Conservation (phyloP, 1,140 invertebrate species). For the Cotesia vestalis region DNA sequence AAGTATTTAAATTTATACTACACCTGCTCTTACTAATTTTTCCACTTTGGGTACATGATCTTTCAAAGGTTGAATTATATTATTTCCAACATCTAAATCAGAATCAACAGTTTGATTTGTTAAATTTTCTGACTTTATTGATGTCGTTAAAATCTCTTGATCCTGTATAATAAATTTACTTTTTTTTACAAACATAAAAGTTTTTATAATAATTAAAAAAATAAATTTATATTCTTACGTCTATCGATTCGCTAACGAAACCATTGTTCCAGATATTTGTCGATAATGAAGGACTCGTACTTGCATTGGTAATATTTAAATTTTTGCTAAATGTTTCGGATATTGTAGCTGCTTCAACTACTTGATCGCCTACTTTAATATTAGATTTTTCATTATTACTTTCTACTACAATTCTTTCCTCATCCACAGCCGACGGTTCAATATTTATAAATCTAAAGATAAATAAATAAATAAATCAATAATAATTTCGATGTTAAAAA, state of each 20-base stretch:
- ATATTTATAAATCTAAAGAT: conserved; percentile 73
- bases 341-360: conserved; percentile 45
- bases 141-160: conserved; percentile 31
- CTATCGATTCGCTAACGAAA: conserved; percentile 38
- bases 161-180: conserved; percentile 9
- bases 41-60: conserved; percentile 62
- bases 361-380: conserved; percentile 50
- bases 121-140: conserved; percentile 44
- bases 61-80: conserved; percentile 56
- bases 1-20: conserved; percentile 1
- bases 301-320: conserved; percentile 54
- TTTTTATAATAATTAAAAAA: conserved; percentile 2
- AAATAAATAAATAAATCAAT: conserved; percentile 38
- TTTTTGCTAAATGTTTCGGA: conserved; percentile 48
- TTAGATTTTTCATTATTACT: conserved; percentile 56
- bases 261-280: conserved; percentile 55
- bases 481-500: background rate
- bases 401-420: conserved; percentile 54
- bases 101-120: conserved; percentile 44
- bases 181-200: background rate
- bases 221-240: conserved; percentile 15
- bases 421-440: conserved; percentile 73
- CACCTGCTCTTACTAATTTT: conserved; percentile 63
- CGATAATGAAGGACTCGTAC: conserved; percentile 51
- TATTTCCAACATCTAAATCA: conserved; percentile 44